A percentile compares a stretch with the other conserved stretches of the same genome.
Evolutionary conservation across 2,113 vertebrate genomes (phyloP).

Genomic region (Clarias magur): DNA sequence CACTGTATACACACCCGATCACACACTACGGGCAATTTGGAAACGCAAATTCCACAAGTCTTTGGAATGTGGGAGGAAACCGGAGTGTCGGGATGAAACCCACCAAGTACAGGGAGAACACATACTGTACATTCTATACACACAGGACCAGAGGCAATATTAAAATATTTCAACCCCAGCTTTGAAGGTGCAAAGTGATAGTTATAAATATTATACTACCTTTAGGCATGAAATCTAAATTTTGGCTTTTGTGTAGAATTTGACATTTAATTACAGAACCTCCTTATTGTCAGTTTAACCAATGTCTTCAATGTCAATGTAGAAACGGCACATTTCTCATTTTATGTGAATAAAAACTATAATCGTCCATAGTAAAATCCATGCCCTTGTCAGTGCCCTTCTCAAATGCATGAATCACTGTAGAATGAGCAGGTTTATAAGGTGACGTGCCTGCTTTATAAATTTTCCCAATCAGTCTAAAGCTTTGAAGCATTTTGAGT

Average conservation of each 20-base stretch:
- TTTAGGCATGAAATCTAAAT: neutral
- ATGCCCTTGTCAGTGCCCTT: constrained; percentile 48
- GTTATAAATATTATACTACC: neutral
- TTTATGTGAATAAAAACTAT: neutral
- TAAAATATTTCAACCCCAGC: too few relatives aligned
- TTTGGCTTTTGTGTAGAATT: neutral
- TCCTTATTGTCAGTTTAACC: neutral
- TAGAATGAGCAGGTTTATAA: constrained; percentile 29
- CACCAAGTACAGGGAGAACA: too few relatives aligned
- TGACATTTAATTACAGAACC: neutral
- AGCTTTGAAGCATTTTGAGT: neutral
- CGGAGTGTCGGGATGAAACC: too few relatives aligned
- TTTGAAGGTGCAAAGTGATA: too few relatives aligned
- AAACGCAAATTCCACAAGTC: too few relatives aligned
- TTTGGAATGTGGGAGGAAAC: too few relatives aligned
- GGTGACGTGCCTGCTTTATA: constrained; percentile 36
- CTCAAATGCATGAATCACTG: neutral
- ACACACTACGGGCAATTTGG: too few relatives aligned
- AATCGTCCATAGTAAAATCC: constrained; percentile 57
- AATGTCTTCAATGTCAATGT: neutral
- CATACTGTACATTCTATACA: too few relatives aligned
- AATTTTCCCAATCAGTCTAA: constrained; percentile 42
- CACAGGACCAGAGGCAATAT: too few relatives aligned
- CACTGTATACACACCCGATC: too few relatives aligned
- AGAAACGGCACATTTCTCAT: constrained; percentile 9